Percentiles rank a stretch among this genome's conserved stretches.
Evolutionary conservation across 2,797 vertebrate genomes (phyloP).

Genomic region (Cygnus olor): DNA sequence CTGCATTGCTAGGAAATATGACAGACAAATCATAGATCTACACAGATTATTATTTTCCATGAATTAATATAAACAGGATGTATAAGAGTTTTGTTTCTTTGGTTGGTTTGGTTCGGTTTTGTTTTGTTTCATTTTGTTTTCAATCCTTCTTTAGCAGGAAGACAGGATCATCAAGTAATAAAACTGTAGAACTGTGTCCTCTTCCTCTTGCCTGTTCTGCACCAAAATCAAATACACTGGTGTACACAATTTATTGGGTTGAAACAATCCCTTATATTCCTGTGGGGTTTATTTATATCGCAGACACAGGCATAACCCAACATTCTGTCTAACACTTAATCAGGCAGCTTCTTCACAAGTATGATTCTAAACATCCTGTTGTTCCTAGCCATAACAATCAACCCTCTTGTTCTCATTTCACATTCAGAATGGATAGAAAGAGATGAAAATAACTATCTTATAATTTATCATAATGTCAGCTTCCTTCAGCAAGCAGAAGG

Average conservation of each 20-base stretch:
- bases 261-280: background rate
- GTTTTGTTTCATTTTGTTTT: background rate
- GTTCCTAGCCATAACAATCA: background rate
- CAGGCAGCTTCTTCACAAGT: background rate
- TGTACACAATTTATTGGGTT: background rate
- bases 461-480: background rate
- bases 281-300: background rate
- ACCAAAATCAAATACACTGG: background rate
- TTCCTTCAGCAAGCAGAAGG: background rate
- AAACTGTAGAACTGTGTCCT: background rate
- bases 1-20: conserved; percentile 53
- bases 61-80: background rate
- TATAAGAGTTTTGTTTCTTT: background rate
- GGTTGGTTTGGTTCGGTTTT: too few species aligned
- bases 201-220: background rate
- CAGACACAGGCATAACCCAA: background rate
- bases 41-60: background rate
- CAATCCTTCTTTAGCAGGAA: background rate
- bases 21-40: background rate
- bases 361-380: background rate
- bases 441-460: background rate
- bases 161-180: background rate
- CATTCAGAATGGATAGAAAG: background rate
- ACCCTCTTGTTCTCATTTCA: background rate
- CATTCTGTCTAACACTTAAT: background rate